Conservation (phyloP, 2,797 vertebrate genomes). For the Spinibarbus caldwelli region DNA sequence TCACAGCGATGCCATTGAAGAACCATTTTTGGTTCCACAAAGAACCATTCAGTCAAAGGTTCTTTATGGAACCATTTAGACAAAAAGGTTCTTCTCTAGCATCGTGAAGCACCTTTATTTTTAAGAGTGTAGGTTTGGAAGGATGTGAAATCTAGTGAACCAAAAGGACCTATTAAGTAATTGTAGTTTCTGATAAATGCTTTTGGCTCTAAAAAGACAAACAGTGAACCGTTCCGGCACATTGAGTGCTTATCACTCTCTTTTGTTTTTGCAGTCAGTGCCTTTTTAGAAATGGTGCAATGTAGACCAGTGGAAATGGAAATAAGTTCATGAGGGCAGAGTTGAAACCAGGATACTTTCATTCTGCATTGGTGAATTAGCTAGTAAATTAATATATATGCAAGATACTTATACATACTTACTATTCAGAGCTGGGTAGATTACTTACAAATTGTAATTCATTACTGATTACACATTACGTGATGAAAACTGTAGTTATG, state of each 20-base stretch:
- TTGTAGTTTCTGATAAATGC: background rate
- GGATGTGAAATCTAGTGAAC: background rate
- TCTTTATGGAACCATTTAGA: no score
- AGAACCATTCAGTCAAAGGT: no score
- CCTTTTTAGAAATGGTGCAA: constrained; percentile 16
- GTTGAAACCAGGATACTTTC: background rate
- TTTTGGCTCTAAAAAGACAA: constrained; percentile 8
- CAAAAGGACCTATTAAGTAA: background rate
- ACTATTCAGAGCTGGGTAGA: no score
- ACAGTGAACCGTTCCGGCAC: background rate
- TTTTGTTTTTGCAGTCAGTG: constrained; percentile 11
- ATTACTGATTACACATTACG: no score
- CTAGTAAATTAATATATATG: background rate
- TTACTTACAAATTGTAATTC: no score
- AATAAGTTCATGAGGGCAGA: constrained; percentile 16
- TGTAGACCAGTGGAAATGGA: background rate
- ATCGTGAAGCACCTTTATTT: no score
- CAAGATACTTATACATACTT: no score
- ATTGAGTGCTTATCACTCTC: constrained; percentile 13
- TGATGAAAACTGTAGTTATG: no score
- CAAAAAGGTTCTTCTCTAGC: no score
- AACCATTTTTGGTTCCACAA: no score
- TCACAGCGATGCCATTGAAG: no score
- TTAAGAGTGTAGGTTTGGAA: background rate
- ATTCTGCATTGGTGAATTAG: background rate